Evolutionary conservation across 2,888 invertebrate genomes (phyloP).

Genomic region (Druceiella hillmani): DNA sequence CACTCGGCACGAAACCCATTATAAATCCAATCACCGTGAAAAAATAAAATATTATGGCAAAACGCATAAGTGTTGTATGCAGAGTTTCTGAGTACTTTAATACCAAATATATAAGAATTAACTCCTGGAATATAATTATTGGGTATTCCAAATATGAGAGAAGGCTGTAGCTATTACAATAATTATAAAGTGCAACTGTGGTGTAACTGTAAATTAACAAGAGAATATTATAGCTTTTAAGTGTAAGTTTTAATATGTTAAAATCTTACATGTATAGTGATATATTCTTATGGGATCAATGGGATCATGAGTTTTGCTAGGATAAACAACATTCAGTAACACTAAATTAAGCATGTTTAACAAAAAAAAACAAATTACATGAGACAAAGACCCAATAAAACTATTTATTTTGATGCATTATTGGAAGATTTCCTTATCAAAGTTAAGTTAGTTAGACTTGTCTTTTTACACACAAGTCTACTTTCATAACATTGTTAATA

Average conservation of each 20-base stretch:
- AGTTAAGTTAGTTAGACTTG: too few relatives aligned
- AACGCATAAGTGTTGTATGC: conserved; percentile 33
- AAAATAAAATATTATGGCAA: conserved; percentile 33
- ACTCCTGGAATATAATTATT: conserved; percentile 70
- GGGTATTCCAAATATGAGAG: conserved; percentile 83
- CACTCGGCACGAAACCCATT: conserved; percentile 38
- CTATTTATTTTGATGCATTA: too few relatives aligned
- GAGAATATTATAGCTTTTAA: conserved; percentile 7
- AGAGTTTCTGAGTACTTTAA: conserved; percentile 60
- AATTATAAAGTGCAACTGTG: conserved; percentile 77
- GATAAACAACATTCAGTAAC: too few relatives aligned
- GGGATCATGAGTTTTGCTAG: too few relatives aligned
- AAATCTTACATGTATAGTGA: conserved; percentile 3
- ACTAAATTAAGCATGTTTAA: too few relatives aligned
- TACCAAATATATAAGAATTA: conserved; percentile 65
- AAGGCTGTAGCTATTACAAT: conserved; percentile 63
- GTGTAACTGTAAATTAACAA: conserved; percentile 60
- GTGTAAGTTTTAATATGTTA: conserved; percentile 5
- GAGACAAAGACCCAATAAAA: too few relatives aligned
- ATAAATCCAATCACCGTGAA: conserved; percentile 30
- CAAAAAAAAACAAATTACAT: too few relatives aligned
- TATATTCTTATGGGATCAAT: conserved; percentile 1
- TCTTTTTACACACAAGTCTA: too few relatives aligned
- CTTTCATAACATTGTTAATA: too few relatives aligned
- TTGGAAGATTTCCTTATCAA: too few relatives aligned